These are phyloP conservation scores for Festucalex cinctus DNA, from an alignment of 2,113 vertebrate genomes.

Conservation along the genomic window DNA sequence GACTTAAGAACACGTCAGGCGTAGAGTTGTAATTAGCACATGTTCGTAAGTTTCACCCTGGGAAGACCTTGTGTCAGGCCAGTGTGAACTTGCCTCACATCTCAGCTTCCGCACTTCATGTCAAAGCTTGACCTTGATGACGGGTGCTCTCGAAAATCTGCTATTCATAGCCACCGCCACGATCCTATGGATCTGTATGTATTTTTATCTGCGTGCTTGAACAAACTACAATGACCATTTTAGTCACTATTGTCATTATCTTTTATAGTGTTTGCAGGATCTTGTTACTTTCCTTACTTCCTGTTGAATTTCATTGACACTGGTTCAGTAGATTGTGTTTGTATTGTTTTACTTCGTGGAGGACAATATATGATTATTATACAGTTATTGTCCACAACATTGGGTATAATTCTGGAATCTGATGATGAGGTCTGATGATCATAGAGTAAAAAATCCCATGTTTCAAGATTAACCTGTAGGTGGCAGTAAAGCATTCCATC, in stretches of 20 bases:
- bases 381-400: too few relatives aligned
- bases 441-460: background rate
- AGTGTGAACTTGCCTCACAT: slow-evolving; percentile 47
- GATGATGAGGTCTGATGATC: background rate
- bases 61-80: slow-evolving; percentile 29
- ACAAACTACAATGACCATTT: background rate
- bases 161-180: slow-evolving; percentile 1
- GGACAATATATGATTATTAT: background rate
- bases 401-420: background rate
- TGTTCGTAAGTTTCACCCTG: slow-evolving; percentile 5
- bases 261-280: background rate
- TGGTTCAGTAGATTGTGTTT: background rate
- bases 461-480: slow-evolving; percentile 44
- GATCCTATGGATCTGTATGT: background rate
- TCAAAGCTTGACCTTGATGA: slow-evolving; percentile 42
- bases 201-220: background rate
- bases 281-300: background rate
- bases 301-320: background rate
- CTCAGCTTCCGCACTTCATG: slow-evolving; percentile 35
- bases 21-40: slow-evolving; percentile 4
- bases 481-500: slow-evolving; percentile 56
- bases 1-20: slow-evolving; percentile 6
- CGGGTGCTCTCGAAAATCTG: background rate
- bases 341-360: background rate
- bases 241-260: background rate